Percentiles rank a stretch among this genome's conserved stretches.
Conservation (phyloP, 1,140 invertebrate genomes). For the Drosophila hydei region DNA sequence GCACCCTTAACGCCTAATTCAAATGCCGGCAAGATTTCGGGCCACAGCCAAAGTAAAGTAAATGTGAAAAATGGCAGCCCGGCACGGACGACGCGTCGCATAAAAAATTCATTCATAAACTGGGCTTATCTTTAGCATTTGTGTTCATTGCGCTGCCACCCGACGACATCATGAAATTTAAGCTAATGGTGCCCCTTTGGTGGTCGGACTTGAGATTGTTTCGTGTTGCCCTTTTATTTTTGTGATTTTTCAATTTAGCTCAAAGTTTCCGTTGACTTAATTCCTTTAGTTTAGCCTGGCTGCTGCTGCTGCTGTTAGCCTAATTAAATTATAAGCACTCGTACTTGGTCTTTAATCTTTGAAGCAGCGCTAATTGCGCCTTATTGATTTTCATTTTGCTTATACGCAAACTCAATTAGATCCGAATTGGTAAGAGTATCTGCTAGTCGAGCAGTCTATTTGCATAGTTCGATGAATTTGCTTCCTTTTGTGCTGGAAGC, state of each 20-base stretch:
- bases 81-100: slow-evolving; percentile 44
- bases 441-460: not conserved
- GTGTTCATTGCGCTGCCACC: slow-evolving; percentile 28
- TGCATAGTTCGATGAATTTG: not conserved
- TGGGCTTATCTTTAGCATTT: slow-evolving; percentile 67
- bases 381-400: slow-evolving; percentile 25
- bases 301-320: not conserved
- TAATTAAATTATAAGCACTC: slow-evolving; percentile 36
- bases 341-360: slow-evolving; percentile 28
- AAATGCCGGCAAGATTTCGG: slow-evolving; percentile 33
- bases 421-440: not conserved
- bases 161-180: not conserved
- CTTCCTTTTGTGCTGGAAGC: not conserved
- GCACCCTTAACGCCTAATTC: slow-evolving; percentile 50
- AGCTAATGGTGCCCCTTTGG: slow-evolving; percentile 23
- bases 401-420: slow-evolving; percentile 11
- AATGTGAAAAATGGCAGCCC: slow-evolving; percentile 1
- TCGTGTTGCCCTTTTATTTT: slow-evolving; percentile 4
- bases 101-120: slow-evolving; percentile 80
- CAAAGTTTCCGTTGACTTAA: slow-evolving; percentile 14
- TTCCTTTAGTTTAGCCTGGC: slow-evolving; percentile 6
- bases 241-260: slow-evolving; percentile 9
- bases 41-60: slow-evolving; percentile 32
- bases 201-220: slow-evolving; percentile 7
- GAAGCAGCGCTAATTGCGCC: slow-evolving; percentile 36